Evolutionary conservation across 2,888 invertebrate species (phyloP).

Genomic region (Masnerella sp.): DNA sequence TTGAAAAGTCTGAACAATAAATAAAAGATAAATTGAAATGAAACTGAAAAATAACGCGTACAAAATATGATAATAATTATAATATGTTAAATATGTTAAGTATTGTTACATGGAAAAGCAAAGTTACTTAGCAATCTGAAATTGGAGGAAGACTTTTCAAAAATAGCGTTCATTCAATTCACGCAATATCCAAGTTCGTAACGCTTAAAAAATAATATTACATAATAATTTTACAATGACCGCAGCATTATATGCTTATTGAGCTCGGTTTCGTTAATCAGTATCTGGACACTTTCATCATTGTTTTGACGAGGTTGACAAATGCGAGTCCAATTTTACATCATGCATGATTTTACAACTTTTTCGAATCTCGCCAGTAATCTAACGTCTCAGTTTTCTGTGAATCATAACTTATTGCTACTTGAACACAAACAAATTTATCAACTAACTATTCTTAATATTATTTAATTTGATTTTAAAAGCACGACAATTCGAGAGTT

Average conservation of each 20-base stretch:
- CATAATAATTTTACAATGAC: slow-evolving; percentile 22
- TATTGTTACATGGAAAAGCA: too few species aligned
- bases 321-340: slow-evolving; percentile 22
- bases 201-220: slow-evolving; percentile 33
- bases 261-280: slow-evolving; percentile 61
- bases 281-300: slow-evolving; percentile 73
- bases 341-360: too few species aligned
- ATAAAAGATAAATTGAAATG: not conserved
- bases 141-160: slow-evolving; percentile 23
- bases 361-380: too few species aligned
- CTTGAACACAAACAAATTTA: too few species aligned
- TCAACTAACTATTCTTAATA: too few species aligned
- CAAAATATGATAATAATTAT: too few species aligned
- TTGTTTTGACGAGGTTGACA: slow-evolving; percentile 74
- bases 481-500: too few species aligned
- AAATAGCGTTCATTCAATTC: slow-evolving; percentile 36
- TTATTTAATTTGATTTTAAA: too few species aligned
- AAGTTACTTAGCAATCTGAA: too few species aligned
- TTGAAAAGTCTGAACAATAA: slow-evolving; percentile 38
- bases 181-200: slow-evolving; percentile 30
- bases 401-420: too few species aligned
- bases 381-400: too few species aligned
- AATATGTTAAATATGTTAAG: too few species aligned
- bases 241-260: slow-evolving; percentile 27
- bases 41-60: slow-evolving; percentile 24